Evolutionary conservation across 2,113 vertebrate genomes (phyloP).

Genomic region (Bujurquina vittata): DNA sequence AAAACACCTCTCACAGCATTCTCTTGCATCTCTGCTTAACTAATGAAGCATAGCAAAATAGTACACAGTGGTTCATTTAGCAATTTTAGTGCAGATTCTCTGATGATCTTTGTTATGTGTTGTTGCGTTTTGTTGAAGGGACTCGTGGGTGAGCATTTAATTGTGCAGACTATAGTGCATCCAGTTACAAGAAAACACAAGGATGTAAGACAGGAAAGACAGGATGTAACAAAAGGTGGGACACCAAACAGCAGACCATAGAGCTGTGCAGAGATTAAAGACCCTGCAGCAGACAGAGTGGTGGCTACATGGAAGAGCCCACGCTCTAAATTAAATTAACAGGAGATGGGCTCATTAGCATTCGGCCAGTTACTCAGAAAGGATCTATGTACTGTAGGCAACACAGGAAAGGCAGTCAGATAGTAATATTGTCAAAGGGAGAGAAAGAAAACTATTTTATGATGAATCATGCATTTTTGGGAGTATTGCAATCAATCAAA

Average conservation of each 20-base stretch:
- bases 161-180: background rate
- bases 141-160: conserved; percentile 19
- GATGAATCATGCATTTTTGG: background rate
- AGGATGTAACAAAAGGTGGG: background rate
- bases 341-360: conserved; percentile 66
- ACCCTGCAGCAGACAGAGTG: conserved; percentile 35
- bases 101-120: conserved; percentile 5
- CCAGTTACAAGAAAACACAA: background rate
- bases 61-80: conserved; percentile 34
- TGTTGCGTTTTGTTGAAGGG: background rate
- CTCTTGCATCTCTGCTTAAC: conserved; percentile 27
- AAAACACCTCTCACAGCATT: conserved; percentile 9
- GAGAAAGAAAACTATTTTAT: background rate
- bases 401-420: conserved; percentile 26
- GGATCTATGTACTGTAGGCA: conserved; percentile 41
- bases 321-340: conserved; percentile 64
- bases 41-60: conserved; percentile 15
- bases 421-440: conserved; percentile 7
- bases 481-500: too few relatives aligned
- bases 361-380: conserved; percentile 41
- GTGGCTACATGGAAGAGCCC: conserved; percentile 33
- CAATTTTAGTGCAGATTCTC: background rate
- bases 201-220: background rate
- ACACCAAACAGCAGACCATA: background rate
- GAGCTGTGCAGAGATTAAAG: conserved; percentile 39